Percentiles rank a stretch among this genome's conserved stretches.
phyloP scores from a whole-genome alignment of 2,113 vertebrate species.

The Myiagra hebetior region DNA sequence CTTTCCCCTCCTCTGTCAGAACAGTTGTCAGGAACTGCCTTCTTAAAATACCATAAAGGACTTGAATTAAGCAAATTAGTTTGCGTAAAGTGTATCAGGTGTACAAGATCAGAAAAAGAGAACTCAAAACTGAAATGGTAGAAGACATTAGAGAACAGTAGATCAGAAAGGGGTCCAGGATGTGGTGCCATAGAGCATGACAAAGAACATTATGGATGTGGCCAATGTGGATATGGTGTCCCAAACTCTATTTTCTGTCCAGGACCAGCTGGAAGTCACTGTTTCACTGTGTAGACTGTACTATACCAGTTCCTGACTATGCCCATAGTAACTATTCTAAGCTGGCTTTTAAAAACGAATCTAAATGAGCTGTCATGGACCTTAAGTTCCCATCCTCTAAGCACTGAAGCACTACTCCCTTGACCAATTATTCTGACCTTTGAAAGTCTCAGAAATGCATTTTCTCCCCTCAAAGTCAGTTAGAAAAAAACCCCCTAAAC shows the following conservation, averaged over 20 bases:
- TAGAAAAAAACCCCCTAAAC: fast-evolving
- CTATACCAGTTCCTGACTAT: background rate
- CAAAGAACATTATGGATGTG: background rate
- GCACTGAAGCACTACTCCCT: background rate
- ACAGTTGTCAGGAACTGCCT: background rate
- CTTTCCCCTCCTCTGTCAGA: background rate
- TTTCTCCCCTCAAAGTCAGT: background rate
- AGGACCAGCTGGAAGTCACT: background rate
- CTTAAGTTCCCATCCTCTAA: background rate
- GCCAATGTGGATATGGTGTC: background rate
- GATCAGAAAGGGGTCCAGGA: background rate
- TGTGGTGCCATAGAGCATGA: background rate
- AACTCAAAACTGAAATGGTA: background rate
- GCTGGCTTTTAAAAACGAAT: background rate
- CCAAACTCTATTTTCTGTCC: background rate
- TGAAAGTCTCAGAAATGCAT: background rate
- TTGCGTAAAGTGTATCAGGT: background rate
- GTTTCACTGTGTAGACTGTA: background rate
- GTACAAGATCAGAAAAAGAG: background rate
- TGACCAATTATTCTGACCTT: background rate
- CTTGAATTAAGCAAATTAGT: background rate
- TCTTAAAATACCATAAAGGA: background rate
- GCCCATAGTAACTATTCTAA: background rate
- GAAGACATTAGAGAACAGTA: background rate
- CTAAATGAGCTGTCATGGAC: background rate